Conservation (phyloP, 2,797 vertebrate species). For the Philypnodon macrostomus region DNA sequence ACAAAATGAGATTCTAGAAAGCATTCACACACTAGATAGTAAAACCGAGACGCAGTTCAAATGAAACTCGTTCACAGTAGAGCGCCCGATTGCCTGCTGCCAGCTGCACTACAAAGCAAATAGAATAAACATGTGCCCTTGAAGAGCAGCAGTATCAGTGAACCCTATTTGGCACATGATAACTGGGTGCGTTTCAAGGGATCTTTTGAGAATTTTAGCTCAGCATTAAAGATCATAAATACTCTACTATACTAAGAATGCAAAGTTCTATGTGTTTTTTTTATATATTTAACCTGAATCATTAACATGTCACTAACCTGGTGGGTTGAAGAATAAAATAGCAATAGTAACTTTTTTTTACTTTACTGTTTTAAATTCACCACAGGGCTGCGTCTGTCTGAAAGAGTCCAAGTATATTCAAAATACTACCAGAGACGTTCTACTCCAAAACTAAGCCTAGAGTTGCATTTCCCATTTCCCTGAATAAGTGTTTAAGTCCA, state of each 20-base stretch:
- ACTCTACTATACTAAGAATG: neutral
- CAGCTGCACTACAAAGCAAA: conserved; percentile 35
- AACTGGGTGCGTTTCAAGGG: no score
- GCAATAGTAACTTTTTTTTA: conserved; percentile 21
- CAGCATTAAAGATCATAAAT: conserved; percentile 10
- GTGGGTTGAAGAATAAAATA: conserved; percentile 22
- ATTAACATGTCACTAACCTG: conserved; percentile 21
- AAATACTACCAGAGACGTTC: neutral
- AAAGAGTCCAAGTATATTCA: conserved; percentile 1
- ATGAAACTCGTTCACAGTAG: conserved; percentile 31
- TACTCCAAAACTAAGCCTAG: conserved; percentile 11
- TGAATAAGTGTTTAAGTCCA: conserved; percentile 20
- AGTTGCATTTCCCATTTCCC: conserved; percentile 16
- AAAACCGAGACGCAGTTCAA: neutral
- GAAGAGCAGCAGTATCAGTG: conserved; percentile 11
- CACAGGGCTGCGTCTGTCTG: neutral
- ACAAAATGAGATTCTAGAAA: no score
- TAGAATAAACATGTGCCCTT: conserved; percentile 24
- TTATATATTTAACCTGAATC: neutral
- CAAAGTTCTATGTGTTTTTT: neutral
- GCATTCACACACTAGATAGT: conserved; percentile 4
- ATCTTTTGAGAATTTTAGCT: conserved; percentile 13
- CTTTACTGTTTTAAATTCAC: conserved; percentile 12
- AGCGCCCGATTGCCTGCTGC: conserved; percentile 35
- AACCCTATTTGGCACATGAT: conserved; percentile 19